phyloP scores from a whole-genome alignment of 2,888 invertebrate species.

The Vanessa cardui region DNA sequence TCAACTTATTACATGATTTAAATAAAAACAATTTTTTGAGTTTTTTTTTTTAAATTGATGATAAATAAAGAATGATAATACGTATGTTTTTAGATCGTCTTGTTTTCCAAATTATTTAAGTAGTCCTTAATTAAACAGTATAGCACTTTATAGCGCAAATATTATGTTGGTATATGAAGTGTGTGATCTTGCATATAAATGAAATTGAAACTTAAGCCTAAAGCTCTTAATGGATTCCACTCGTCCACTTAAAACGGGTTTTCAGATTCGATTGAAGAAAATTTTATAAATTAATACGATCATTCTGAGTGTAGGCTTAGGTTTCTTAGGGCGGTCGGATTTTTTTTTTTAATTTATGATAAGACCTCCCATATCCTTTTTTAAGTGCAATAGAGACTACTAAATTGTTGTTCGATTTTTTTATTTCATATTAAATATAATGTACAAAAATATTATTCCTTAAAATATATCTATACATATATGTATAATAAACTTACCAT shows the following conservation, averaged over 20 bases:
- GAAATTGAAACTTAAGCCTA: slow-evolving; percentile 53
- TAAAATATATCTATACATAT: too few relatives aligned
- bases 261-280: slow-evolving; percentile 24
- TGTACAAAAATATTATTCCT: too few relatives aligned
- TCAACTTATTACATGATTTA: too few relatives aligned
- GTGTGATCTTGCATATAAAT: slow-evolving; percentile 63
- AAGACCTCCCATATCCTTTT: too few relatives aligned
- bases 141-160: slow-evolving; percentile 50
- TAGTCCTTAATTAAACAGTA: slow-evolving; percentile 17
- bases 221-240: slow-evolving; percentile 59
- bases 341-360: not conserved
- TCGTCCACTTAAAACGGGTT: slow-evolving; percentile 48
- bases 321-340: not conserved
- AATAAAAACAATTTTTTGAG: too few relatives aligned
- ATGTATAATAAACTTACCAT: too few relatives aligned
- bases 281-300: slow-evolving; percentile 27
- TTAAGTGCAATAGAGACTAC: too few relatives aligned
- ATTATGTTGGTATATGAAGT: slow-evolving; percentile 47
- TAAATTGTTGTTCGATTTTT: too few relatives aligned
- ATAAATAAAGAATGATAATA: not conserved
- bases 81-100: not conserved
- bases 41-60: not conserved
- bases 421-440: too few relatives aligned
- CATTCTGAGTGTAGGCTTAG: not conserved
- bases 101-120: slow-evolving; percentile 9